Percentiles rank a stretch among this genome's conserved stretches.
These are phyloP conservation scores for Oscheius myriophilus DNA, from an alignment of 2,888 invertebrate genomes.

Conservation along the genomic window DNA sequence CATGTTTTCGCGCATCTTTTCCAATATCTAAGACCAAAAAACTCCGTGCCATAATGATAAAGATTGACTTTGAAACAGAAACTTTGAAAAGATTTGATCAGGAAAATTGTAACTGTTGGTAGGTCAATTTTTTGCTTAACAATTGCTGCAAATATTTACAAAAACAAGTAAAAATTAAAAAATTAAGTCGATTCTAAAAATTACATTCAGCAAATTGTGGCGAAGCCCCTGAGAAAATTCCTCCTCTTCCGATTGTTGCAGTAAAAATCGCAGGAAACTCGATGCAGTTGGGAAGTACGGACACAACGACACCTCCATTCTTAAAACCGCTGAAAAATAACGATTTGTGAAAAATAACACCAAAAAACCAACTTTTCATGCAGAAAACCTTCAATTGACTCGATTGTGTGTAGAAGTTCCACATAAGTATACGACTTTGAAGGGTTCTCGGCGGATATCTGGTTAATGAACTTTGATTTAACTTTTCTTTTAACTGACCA, in stretches of 20 bases:
- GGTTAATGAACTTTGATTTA: background rate
- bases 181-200: constrained; percentile 13
- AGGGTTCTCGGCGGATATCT: constrained; percentile 16
- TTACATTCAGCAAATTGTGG: constrained; percentile 60
- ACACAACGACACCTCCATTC: constrained; percentile 39
- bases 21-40: too few relatives aligned
- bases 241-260: constrained; percentile 55
- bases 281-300: constrained; percentile 46
- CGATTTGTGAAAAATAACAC: background rate
- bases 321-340: constrained; percentile 44
- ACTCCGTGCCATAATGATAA: too few relatives aligned
- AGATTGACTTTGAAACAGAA: too few relatives aligned
- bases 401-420: background rate
- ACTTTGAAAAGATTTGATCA: too few relatives aligned
- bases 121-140: too few relatives aligned
- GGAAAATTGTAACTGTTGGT: too few relatives aligned
- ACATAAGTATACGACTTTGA: background rate
- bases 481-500: too few relatives aligned
- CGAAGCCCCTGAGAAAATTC: constrained; percentile 62
- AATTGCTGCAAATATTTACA: too few relatives aligned
- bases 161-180: background rate
- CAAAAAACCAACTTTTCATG: constrained; percentile 1
- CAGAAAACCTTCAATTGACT: constrained; percentile 12
- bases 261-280: constrained; percentile 49
- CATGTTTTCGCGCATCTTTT: too few relatives aligned